Percentiles rank a stretch among this genome's conserved stretches.
Conservation (phyloP, 2,113 vertebrate species). For the Bettongia penicillata region DNA sequence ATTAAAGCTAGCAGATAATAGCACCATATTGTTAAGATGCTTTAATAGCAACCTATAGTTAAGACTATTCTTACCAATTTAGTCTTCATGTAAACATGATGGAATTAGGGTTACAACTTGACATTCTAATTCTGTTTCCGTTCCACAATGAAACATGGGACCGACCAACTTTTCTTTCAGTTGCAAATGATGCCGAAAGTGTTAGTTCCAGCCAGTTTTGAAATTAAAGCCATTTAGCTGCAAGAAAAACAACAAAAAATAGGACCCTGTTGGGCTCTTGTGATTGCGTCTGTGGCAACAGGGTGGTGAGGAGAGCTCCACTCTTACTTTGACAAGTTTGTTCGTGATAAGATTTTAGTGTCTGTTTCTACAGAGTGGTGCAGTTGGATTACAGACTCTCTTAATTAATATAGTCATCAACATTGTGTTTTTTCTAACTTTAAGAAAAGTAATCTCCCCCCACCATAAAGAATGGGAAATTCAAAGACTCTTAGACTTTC, state of each 20-base stretch:
- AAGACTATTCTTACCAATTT: constrained; percentile 66
- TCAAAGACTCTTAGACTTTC: constrained; percentile 45
- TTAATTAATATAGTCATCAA: constrained; percentile 28
- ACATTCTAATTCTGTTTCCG: not conserved
- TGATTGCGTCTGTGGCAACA: constrained; percentile 9
- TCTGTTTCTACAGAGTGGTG: constrained; percentile 14
- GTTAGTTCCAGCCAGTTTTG: constrained; percentile 65
- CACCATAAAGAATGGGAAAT: constrained; percentile 34
- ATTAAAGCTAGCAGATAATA: constrained; percentile 70
- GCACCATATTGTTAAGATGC: constrained; percentile 66
- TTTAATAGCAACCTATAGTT: constrained; percentile 59
- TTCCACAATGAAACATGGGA: not conserved
- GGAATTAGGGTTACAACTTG: not conserved
- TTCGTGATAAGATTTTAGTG: constrained; percentile 28
- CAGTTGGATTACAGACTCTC: not conserved
- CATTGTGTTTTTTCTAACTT: constrained; percentile 34
- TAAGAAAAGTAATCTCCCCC: constrained; percentile 33
- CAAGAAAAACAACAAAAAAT: not conserved
- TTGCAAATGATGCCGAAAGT: constrained; percentile 70
- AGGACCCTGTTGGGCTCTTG: not conserved
- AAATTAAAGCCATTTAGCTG: constrained; percentile 64
- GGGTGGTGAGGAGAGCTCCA: constrained; percentile 10
- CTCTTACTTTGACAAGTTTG: constrained; percentile 7
- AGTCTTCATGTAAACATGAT: constrained; percentile 56
- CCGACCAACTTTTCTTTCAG: constrained; percentile 62